Evolutionary conservation across 2,888 invertebrate genomes (phyloP).

Genomic region (Phyllotreta striolata): DNA sequence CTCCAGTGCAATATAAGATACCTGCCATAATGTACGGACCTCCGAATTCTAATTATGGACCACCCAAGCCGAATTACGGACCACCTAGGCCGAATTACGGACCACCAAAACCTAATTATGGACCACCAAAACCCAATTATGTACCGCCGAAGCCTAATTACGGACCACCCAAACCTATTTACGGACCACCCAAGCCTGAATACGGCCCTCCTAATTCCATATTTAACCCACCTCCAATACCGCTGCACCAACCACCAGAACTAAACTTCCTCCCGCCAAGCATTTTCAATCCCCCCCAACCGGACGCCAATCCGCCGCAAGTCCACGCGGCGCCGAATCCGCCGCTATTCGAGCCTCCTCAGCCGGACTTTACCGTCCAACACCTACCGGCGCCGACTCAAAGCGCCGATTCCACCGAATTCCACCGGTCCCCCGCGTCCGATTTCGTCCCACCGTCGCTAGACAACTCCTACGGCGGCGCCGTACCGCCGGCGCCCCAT

Average conservation of each 20-base stretch:
- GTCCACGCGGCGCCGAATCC: slow-evolving; percentile 15
- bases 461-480: no score
- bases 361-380: slow-evolving; percentile 20
- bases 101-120: slow-evolving; percentile 34
- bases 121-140: slow-evolving; percentile 32
- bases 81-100: slow-evolving; percentile 34
- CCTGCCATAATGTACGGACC: slow-evolving; percentile 34
- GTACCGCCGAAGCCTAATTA: slow-evolving; percentile 37
- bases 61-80: slow-evolving; percentile 16
- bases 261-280: slow-evolving; percentile 11
- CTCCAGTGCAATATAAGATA: slow-evolving; percentile 29
- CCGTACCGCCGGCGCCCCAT: no score
- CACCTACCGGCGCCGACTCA: slow-evolving; percentile 17
- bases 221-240: slow-evolving; percentile 46
- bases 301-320: slow-evolving; percentile 39
- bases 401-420: background rate
- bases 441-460: no score
- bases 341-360: slow-evolving; percentile 30
- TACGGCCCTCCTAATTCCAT: slow-evolving; percentile 44
- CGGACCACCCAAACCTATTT: slow-evolving; percentile 31
- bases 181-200: slow-evolving; percentile 35
- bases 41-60: slow-evolving; percentile 26
- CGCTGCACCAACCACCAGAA: slow-evolving; percentile 45
- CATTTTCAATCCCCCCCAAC: slow-evolving; percentile 18
- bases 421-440: no score